Evolutionary conservation across 2,113 vertebrate species (phyloP).

Genomic region (Reinhardtius hippoglossoides): DNA sequence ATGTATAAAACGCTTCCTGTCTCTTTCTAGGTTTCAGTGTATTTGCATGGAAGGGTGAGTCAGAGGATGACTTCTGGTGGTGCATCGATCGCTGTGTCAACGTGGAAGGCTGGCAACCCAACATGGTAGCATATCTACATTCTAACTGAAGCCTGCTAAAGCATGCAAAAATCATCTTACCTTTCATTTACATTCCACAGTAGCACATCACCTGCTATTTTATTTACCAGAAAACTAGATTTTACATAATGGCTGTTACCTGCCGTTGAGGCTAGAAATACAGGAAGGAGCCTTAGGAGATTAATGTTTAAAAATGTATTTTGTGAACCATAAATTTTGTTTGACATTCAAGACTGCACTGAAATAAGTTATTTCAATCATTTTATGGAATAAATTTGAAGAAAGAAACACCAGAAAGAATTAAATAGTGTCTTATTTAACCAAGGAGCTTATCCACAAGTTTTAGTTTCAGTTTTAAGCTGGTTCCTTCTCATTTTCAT

Average conservation of each 20-base stretch:
- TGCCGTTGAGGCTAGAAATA: neutral
- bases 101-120: constrained; percentile 98
- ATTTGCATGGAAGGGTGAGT: constrained; percentile 99
- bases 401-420: neutral
- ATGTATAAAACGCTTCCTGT: neutral
- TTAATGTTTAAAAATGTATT: too few relatives aligned
- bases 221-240: constrained; percentile 1
- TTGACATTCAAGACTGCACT: too few relatives aligned
- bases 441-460: neutral
- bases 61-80: constrained; percentile 99
- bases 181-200: neutral
- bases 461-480: neutral
- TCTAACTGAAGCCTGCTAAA: neutral
- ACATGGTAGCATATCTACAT: constrained; percentile 87
- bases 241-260: neutral
- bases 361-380: neutral
- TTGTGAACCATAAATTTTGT: too few relatives aligned
- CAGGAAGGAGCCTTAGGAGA: neutral
- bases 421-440: neutral
- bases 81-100: constrained; percentile 99
- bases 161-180: neutral
- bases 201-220: constrained; percentile 1
- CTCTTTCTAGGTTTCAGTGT: constrained; percentile 89
- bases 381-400: neutral
- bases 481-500: neutral